Conservation (phyloP, 2,113 vertebrate species). For the Callipepla californica region DNA sequence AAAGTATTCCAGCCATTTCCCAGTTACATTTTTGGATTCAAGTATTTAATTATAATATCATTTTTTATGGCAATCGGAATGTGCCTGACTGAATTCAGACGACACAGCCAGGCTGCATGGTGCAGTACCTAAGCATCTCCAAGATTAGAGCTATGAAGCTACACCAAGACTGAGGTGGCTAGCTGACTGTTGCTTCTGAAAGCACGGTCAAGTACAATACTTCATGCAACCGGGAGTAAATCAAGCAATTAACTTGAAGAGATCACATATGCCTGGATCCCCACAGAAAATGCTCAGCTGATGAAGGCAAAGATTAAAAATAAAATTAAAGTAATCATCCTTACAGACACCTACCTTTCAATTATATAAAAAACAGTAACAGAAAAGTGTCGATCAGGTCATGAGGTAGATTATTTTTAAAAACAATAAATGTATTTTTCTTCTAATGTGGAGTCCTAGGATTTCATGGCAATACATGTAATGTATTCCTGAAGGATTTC, state of each 20-base stretch:
- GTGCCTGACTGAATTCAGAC: neutral
- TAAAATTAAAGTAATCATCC: neutral
- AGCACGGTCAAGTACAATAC: neutral
- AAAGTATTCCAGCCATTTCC: neutral
- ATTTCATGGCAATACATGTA: neutral
- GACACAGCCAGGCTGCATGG: neutral
- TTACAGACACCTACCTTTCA: neutral
- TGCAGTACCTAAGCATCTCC: neutral
- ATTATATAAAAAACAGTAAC: neutral
- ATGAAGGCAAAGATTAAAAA: neutral
- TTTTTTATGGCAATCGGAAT: neutral
- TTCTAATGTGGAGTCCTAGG: neutral
- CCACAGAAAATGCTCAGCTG: neutral
- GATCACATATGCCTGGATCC: neutral
- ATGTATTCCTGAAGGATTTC: neutral
- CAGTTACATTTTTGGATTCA: neutral
- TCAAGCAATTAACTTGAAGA: neutral
- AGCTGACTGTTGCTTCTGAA: neutral
- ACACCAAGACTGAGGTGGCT: neutral
- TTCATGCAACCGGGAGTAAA: neutral
- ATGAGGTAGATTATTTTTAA: neutral
- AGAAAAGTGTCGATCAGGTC: fast-evolving
- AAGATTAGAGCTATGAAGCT: neutral
- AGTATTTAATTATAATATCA: neutral
- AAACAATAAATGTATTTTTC: neutral